Conservation (phyloP, 2,113 vertebrate genomes). For the Taxidea taxus region DNA sequence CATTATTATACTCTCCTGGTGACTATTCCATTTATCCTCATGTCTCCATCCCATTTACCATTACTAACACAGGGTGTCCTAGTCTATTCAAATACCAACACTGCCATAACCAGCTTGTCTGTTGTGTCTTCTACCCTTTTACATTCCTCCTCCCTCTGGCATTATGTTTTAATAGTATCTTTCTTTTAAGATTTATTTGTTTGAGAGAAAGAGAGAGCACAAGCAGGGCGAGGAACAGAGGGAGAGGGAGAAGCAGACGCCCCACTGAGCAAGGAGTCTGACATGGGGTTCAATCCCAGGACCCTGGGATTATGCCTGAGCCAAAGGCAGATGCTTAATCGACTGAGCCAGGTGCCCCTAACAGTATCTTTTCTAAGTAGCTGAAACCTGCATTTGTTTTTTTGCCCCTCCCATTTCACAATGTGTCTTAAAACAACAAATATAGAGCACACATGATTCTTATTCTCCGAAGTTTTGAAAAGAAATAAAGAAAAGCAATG, state of each 20-base stretch:
- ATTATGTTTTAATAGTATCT: neutral
- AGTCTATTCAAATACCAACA: neutral
- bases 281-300: neutral
- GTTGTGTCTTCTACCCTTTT: fast-evolving
- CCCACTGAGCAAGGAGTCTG: neutral
- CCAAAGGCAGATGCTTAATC: no score
- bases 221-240: neutral
- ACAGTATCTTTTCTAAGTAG: neutral
- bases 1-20: neutral
- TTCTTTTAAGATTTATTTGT: neutral
- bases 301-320: neutral
- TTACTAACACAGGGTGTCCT: neutral
- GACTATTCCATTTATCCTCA: fast-evolving
- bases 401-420: neutral
- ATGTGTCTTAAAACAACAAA: neutral
- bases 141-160: neutral
- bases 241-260: neutral
- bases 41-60: no score
- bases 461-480: neutral
- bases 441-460: neutral
- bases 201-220: neutral
- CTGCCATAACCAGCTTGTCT: neutral
- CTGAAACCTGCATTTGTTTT: neutral
- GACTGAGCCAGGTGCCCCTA: neutral
- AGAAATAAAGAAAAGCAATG: neutral